Evolutionary conservation across 2,797 vertebrate species (phyloP).

Genomic region (Poliocrania exsul): DNA sequence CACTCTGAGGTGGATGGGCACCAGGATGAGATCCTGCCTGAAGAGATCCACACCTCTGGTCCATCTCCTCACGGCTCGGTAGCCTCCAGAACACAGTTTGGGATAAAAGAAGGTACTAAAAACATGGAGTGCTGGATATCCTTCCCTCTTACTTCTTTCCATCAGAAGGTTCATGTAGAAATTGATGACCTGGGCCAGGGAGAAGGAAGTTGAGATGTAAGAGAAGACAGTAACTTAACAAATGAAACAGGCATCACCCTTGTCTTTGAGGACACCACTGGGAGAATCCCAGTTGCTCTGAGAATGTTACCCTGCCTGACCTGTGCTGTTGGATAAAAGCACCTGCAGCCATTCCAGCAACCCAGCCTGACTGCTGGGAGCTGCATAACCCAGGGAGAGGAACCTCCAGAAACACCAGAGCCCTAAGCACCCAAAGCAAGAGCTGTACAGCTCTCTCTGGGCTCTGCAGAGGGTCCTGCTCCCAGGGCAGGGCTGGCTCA

Average conservation of each 20-base stretch:
- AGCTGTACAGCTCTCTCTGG: neutral
- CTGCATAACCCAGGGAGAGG: neutral
- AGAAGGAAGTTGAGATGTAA: neutral
- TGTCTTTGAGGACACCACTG: neutral
- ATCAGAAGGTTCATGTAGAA: conserved; percentile 92
- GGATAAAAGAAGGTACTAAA: conserved; percentile 94
- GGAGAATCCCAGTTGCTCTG: neutral
- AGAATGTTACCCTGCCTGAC: neutral
- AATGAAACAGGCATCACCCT: neutral
- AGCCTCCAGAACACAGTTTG: conserved; percentile 84
- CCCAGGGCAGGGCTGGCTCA: too few species aligned
- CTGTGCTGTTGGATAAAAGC: neutral
- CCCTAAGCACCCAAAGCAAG: neutral
- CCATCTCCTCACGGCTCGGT: conserved; percentile 88
- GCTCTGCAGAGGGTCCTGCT: neutral
- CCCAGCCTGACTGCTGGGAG: neutral
- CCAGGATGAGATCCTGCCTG: conserved; percentile 84
- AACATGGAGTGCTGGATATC: conserved; percentile 80
- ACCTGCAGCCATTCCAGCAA: neutral
- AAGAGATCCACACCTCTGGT: conserved; percentile 91
- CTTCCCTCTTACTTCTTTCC: conserved; percentile 80
- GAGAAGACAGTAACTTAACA: neutral
- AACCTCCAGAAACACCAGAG: neutral
- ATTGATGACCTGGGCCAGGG: conserved; percentile 86
- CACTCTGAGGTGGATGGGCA: conserved; percentile 87